These are phyloP conservation scores for Nasua narica DNA, from an alignment of 2,797 vertebrate species.

Conservation along the genomic window DNA sequence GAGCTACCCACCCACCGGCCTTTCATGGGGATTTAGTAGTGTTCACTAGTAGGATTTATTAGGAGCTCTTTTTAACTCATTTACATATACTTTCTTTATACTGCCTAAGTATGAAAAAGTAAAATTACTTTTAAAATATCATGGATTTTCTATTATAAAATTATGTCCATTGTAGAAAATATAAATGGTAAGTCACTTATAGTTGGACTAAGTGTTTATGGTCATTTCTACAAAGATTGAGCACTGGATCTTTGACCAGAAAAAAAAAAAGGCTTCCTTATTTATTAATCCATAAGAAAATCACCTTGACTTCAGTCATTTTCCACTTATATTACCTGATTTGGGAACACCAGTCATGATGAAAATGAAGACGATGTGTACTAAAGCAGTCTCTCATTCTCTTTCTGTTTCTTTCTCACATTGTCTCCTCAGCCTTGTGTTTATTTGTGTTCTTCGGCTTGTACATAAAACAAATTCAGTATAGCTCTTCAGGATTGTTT, in stretches of 20 bases:
- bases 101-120: not conserved
- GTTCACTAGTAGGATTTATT: not conserved
- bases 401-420: not conserved
- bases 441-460: not conserved
- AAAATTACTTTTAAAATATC: conserved; percentile 23
- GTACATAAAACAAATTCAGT: not conserved
- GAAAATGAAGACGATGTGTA: not conserved
- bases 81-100: not conserved
- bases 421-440: conserved; percentile 24
- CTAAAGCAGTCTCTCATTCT: not conserved
- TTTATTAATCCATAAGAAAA: not conserved
- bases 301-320: not conserved
- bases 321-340: not conserved
- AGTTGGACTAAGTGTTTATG: not conserved
- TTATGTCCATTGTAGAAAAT: not conserved
- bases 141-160: not conserved
- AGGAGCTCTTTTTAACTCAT: not conserved
- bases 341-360: not conserved
- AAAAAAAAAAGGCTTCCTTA: not conserved
- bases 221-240: not conserved
- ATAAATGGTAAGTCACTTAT: not conserved
- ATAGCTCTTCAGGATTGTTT: not conserved
- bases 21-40: not conserved
- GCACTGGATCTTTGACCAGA: not conserved
- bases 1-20: not conserved